These are phyloP conservation scores for Clupea harengus DNA, from an alignment of 2,113 vertebrate genomes.

Conservation along the genomic window DNA sequence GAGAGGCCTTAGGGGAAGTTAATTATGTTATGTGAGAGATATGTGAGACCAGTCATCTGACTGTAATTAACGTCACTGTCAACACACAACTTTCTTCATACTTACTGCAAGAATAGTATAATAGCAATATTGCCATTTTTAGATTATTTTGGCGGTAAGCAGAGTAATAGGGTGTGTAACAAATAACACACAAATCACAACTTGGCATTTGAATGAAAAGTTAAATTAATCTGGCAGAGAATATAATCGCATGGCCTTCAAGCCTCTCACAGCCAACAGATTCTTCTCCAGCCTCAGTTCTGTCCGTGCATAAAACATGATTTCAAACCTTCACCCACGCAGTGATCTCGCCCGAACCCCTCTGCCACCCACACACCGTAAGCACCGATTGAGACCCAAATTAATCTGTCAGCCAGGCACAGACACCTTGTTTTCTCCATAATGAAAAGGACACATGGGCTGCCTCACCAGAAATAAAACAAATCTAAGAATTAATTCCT, in stretches of 20 bases:
- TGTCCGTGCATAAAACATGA: constrained; percentile 35
- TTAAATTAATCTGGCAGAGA: background rate
- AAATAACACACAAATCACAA: background rate
- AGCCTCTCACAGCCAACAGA: background rate
- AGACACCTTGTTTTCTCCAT: constrained; percentile 19
- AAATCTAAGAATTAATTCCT: background rate
- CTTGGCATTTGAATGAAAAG: background rate
- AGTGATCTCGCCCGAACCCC: constrained; percentile 19
- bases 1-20: background rate
- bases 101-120: background rate
- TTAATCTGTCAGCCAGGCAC: constrained; percentile 18
- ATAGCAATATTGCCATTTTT: background rate
- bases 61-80: background rate
- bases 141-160: background rate
- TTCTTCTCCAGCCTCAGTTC: background rate
- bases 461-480: background rate
- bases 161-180: background rate
- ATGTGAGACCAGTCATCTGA: background rate
- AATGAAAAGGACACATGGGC: background rate
- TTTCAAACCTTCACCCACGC: constrained; percentile 32
- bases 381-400: constrained; percentile 6
- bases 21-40: background rate
- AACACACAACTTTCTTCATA: background rate
- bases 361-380: constrained; percentile 30
- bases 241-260: background rate